Evolutionary conservation across 2,888 invertebrate genomes (phyloP).

Genomic region (Andrena minutula): DNA sequence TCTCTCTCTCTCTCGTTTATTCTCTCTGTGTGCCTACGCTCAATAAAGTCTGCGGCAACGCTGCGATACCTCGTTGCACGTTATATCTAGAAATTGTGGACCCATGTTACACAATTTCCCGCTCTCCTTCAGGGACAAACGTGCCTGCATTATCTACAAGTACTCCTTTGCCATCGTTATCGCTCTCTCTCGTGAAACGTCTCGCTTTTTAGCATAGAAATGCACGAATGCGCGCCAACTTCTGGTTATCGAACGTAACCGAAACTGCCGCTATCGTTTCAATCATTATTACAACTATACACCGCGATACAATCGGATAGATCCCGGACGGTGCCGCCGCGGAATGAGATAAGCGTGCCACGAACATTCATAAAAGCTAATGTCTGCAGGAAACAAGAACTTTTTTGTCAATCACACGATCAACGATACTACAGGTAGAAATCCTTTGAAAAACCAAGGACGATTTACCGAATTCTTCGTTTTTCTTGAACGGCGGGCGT

Average conservation of each 20-base stretch:
- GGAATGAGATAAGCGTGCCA: constrained; percentile 70
- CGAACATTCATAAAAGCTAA: constrained; percentile 66
- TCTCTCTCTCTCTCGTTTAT: constrained; percentile 70
- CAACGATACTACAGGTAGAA: constrained; percentile 59
- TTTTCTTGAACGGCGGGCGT: constrained; percentile 70
- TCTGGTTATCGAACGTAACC: constrained; percentile 35
- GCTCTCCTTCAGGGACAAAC: constrained; percentile 52
- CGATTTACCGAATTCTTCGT: constrained; percentile 80
- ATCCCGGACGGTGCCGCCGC: constrained; percentile 61
- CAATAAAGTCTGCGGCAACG: constrained; percentile 79
- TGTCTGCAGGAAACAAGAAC: constrained; percentile 78
- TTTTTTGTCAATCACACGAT: constrained; percentile 81
- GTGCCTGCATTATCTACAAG: constrained; percentile 65
- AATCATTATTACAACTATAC: constrained; percentile 22
- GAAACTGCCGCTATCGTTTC: constrained; percentile 13
- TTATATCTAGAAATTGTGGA: constrained; percentile 78
- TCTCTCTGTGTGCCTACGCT: constrained; percentile 73
- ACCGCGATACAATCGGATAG: constrained; percentile 43
- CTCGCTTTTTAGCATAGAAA: constrained; percentile 18
- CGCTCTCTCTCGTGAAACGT: constrained; percentile 37
- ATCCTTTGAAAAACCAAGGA: constrained; percentile 62
- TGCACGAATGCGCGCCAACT: constrained; percentile 22
- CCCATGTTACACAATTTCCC: constrained; percentile 74
- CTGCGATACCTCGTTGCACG: constrained; percentile 78
- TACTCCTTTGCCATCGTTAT: constrained; percentile 37